Base-by-base conservation (phyloP, 2,797 vertebrate species). In the Parauchenoglanis punctatus region DNA sequence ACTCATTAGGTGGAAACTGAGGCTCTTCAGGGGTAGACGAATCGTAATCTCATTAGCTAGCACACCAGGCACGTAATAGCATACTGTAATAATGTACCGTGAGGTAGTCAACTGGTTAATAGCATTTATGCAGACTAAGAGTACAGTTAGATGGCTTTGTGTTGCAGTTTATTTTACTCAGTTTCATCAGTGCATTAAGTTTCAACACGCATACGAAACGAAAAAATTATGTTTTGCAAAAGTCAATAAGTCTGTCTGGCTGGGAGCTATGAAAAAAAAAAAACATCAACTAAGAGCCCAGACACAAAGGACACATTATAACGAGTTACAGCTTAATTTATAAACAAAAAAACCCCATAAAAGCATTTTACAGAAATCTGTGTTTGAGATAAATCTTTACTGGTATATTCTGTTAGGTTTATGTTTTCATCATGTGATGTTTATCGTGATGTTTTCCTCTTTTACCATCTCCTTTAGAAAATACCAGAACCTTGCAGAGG, bases 401-500 rank as follows among this genome's bases (percentile, higher is more conserved):
- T 49, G 1, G 10, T 4, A 13, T 25, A 75, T 49, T 13, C 46
- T 54, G 49, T 31, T 31, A 54, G 49, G 4, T 28, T 54, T 54
- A 7, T 15, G 0, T 54, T 77, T 52, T 35, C 3, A 35, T 35
- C 35, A 35, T 35, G 35, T 35, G 46, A 49, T 49, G 5, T 78
- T 5, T 61, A 25, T 13, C 4, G 8, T 31, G 8, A 35, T 54
- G 31, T 44, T 20, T 49, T 56, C 12, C 25, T 4, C 65, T 56
- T 85, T 46, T 61, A 10, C 10, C 2, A 18, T 52, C 81, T 46
- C 23, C 7, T 65, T 10, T 65, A 85, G 84, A 52, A 58, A 82
- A n/a, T 20, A 77, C 59, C 2, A 86, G 23, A 80, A 49, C n/a
- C 3, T 15, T 77, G 11, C 46, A 20, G 59, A 76, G 93, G 12